Percentiles rank a stretch among this genome's conserved stretches.
phyloP scores from a whole-genome alignment of 2,888 invertebrate genomes.

The Limnephilus lunatus region DNA sequence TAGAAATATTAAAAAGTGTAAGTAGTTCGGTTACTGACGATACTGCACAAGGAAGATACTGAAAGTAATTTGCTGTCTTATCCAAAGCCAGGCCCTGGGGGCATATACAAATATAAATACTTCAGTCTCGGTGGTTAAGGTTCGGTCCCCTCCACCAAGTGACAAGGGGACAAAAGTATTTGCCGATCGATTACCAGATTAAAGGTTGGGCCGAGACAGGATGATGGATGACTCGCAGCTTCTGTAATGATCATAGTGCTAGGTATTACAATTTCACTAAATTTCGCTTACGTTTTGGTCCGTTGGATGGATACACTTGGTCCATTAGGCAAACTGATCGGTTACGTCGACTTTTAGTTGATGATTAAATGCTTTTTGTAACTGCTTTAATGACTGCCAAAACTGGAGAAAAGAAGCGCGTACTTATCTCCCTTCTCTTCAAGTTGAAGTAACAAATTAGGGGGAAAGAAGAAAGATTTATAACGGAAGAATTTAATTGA shows the following conservation, averaged over 20 bases:
- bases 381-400: background rate
- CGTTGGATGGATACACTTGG: conserved; percentile 2
- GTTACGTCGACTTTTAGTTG: background rate
- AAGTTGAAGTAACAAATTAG: background rate
- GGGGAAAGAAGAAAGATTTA: background rate
- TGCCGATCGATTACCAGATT: conserved; percentile 25
- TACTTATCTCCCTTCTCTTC: background rate
- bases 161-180: conserved; percentile 41
- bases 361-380: conserved; percentile 23
- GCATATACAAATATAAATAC: background rate
- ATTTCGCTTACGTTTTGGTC: conserved; percentile 22
- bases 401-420: background rate
- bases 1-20: no score
- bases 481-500: background rate
- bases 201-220: conserved; percentile 16
- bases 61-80: background rate
- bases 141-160: background rate
- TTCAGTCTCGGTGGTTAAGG: background rate
- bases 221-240: conserved; percentile 32
- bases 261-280: conserved; percentile 15
- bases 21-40: background rate
- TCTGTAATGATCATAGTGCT: conserved; percentile 31
- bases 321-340: conserved; percentile 35
- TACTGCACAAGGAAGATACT: background rate
- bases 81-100: background rate